Percentiles rank a stretch among this genome's conserved stretches.
phyloP scores from a whole-genome alignment of 2,797 vertebrate genomes.

The Botia kubotai region DNA sequence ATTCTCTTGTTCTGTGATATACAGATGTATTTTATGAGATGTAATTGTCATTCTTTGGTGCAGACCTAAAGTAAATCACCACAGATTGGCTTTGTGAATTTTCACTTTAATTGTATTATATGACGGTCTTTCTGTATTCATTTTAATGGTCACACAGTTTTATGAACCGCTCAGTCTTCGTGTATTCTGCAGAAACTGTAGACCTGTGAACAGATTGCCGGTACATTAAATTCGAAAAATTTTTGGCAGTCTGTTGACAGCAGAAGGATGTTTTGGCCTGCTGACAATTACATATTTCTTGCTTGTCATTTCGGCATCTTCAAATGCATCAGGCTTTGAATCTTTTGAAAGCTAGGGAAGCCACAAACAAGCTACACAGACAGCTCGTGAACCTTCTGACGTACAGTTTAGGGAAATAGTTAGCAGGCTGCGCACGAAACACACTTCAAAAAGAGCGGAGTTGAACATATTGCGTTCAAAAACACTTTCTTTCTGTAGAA shows the following conservation, averaged over 20 bases:
- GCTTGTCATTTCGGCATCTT: background rate
- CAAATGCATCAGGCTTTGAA: background rate
- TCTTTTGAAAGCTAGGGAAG: background rate
- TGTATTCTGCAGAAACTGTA: background rate
- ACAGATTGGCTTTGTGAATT: constrained; percentile 2
- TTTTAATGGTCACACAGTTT: background rate
- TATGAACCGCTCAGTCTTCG: background rate
- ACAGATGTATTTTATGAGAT: constrained; percentile 27
- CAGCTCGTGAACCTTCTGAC: background rate
- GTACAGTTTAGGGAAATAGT: constrained; percentile 4
- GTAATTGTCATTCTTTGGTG: constrained; percentile 32
- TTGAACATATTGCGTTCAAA: background rate
- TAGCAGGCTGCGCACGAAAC: background rate
- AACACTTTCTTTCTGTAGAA: background rate
- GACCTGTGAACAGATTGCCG: background rate
- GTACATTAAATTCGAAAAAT: background rate
- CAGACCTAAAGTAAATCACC: constrained; percentile 24
- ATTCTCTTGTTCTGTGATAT: constrained; percentile 29
- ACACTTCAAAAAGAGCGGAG: constrained; percentile 2
- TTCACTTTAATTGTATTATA: background rate
- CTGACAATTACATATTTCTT: background rate
- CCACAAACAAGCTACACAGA: background rate
- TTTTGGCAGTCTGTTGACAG: background rate
- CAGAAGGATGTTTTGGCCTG: background rate
- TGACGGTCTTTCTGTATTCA: constrained; percentile 2